Percentiles rank a stretch among this genome's conserved stretches.
phyloP scores from a whole-genome alignment of 2,888 invertebrate genomes.

The Papilio protenor region DNA sequence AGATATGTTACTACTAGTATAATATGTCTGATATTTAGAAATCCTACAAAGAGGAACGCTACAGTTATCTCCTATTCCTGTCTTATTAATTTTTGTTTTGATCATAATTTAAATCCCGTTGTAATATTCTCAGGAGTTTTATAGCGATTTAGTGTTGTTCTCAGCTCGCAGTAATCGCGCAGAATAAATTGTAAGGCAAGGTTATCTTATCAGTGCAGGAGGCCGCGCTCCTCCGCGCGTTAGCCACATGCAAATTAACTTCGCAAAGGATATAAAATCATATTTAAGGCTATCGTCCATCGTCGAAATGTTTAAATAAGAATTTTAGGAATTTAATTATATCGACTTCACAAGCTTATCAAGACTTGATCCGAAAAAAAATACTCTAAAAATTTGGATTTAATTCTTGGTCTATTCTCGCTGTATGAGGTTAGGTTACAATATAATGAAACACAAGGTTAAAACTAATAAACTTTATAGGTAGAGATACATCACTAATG shows the following conservation, averaged over 20 bases:
- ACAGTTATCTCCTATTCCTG: not conserved
- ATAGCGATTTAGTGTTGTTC: conserved; percentile 11
- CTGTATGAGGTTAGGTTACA: not conserved
- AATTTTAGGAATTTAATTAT: not conserved
- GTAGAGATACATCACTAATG: too few relatives aligned
- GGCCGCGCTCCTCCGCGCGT: conserved; percentile 52
- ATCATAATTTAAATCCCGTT: not conserved
- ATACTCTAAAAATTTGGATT: not conserved
- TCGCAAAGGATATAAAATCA: conserved; percentile 19
- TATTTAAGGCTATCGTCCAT: not conserved
- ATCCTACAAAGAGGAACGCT: not conserved
- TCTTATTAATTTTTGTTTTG: not conserved
- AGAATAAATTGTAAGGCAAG: conserved; percentile 81
- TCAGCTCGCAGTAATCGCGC: conserved; percentile 55
- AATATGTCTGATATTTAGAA: too few relatives aligned
- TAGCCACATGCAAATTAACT: conserved; percentile 41
- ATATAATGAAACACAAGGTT: not conserved
- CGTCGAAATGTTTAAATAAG: not conserved
- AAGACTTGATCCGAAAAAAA: not conserved
- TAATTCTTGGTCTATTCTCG: not conserved
- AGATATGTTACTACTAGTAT: too few relatives aligned
- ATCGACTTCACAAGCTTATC: not conserved
- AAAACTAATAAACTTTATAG: not conserved
- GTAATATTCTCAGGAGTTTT: not conserved
- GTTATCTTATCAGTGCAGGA: conserved; percentile 80